Percentiles rank a stretch among this genome's conserved stretches.
Evolutionary conservation across 2,888 invertebrate genomes (phyloP).

Genomic region (Nomada ruficornis): DNA sequence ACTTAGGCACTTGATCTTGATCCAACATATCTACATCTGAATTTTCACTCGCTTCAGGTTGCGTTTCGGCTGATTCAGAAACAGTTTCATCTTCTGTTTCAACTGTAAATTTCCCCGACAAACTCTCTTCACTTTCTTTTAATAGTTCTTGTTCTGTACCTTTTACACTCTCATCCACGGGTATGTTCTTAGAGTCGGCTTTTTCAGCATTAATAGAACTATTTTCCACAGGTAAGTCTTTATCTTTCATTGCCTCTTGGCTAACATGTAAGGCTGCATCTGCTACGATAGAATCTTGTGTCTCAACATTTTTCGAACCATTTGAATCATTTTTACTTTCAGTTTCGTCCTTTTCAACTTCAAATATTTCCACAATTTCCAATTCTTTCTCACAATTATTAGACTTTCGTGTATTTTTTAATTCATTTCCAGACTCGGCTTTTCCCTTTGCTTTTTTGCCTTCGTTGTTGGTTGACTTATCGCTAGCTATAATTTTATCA

Average conservation of each 20-base stretch:
- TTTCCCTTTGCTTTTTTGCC: constrained; percentile 26
- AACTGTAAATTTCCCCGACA: constrained; percentile 60
- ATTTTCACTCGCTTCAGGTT: constrained; percentile 72
- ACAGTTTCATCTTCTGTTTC: constrained; percentile 76
- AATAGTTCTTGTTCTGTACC: constrained; percentile 55
- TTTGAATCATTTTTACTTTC: constrained; percentile 38
- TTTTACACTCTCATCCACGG: constrained; percentile 19
- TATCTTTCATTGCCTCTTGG: constrained; percentile 34
- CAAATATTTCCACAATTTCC: constrained; percentile 80
- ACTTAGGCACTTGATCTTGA: constrained; percentile 45
- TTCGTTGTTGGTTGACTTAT: constrained; percentile 51
- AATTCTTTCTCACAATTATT: constrained; percentile 71
- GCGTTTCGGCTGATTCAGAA: constrained; percentile 73
- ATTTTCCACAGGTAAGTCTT: constrained; percentile 20
- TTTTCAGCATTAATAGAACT: constrained; percentile 44
- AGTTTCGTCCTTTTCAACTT: constrained; percentile 76
- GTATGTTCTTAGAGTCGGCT: constrained; percentile 27
- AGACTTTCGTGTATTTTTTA: constrained; percentile 36
- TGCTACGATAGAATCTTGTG: constrained; percentile 5
- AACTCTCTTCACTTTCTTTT: constrained; percentile 70
- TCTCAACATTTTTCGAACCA: constrained; percentile 27
- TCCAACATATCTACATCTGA: constrained; percentile 69
- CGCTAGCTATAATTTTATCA: constrained; percentile 25
- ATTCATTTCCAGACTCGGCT: neutral
- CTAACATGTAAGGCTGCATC: constrained; percentile 8